Evolutionary conservation across 2,888 invertebrate species (phyloP), one percentile per base, ranked within the genome.

Genomic region (Eristalinus sepulchralis): DNA sequence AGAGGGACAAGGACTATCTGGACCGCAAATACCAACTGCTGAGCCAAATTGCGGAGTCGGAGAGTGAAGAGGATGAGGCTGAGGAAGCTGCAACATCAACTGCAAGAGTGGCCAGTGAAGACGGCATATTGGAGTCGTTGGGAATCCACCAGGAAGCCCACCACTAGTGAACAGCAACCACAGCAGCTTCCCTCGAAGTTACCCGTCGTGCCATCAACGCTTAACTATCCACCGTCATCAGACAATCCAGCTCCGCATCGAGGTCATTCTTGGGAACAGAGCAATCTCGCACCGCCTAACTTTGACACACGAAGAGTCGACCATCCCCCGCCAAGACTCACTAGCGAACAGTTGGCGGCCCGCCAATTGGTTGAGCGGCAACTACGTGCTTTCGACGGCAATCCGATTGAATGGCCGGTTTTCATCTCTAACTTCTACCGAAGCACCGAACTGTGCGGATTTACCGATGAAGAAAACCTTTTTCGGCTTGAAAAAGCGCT

Each of bases 401-500:
- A 17, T 4, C 20, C 63, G 11, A 36, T 9, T 6, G 34, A 60
- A 13, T 60, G 72, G 53, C 47, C 53, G 6, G 11, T 53, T 11
- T 53, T 53, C 10, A 39, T 53, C 6, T n/a, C 27, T 22, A 47
- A 47, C 39, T 67, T 31, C 33, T n/a, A 67, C 13, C 24, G 55
- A 8, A 55, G 22, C 11, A 67, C 67, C 17, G 31, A 55, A 6
- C 47, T 67, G 20, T 70, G 57, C 17, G 70, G 57, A 0, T 31
- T 57, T 34, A 34, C 64, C 5, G 2, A 55, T 53, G 55, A 75
- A 13, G 33, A 75, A 17, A 75, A 64, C 24, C 39, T 72, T 22
- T 11, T 72, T 8, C 59, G 72, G 62, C 57, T 72, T 27, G 62
- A 72, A 57, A 59, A 24, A n/a, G 34, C 27, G n/a, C 57, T 72